phyloP scores from a whole-genome alignment of 2,113 vertebrate genomes.

The Ictalurus furcatus region DNA sequence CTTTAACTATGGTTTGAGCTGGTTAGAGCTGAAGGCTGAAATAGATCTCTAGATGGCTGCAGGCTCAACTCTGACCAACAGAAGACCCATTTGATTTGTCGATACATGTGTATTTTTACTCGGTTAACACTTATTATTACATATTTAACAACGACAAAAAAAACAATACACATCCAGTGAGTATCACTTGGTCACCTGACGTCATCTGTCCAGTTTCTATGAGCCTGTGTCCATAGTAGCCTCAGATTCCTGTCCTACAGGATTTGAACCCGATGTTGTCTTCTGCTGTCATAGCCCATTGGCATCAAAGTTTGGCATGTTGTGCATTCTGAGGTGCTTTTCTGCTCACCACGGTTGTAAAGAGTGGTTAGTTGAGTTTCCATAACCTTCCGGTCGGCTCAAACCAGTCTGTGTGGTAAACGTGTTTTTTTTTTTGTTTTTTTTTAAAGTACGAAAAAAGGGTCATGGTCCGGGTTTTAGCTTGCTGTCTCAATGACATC shows the following conservation, averaged over 20 bases:
- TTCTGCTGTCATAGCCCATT: neutral
- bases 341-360: neutral
- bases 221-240: neutral
- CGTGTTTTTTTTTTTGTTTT: neutral
- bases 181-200: neutral
- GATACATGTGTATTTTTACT: neutral
- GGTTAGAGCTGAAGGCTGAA: neutral
- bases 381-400: neutral
- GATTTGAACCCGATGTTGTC: neutral
- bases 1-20: neutral
- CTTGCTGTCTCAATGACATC: neutral
- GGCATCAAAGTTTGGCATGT: neutral
- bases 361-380: neutral
- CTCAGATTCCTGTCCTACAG: neutral
- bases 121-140: neutral
- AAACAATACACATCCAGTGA: neutral
- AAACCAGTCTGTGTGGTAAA: neutral
- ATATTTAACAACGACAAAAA: neutral
- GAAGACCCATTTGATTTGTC: neutral
- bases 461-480: neutral
- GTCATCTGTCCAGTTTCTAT: neutral
- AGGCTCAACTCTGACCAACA: neutral
- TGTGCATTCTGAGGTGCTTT: neutral
- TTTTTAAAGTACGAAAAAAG: neutral
- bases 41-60: neutral